Evolutionary conservation across 2,113 vertebrate species (phyloP).

Genomic region (Cacatua alba): DNA sequence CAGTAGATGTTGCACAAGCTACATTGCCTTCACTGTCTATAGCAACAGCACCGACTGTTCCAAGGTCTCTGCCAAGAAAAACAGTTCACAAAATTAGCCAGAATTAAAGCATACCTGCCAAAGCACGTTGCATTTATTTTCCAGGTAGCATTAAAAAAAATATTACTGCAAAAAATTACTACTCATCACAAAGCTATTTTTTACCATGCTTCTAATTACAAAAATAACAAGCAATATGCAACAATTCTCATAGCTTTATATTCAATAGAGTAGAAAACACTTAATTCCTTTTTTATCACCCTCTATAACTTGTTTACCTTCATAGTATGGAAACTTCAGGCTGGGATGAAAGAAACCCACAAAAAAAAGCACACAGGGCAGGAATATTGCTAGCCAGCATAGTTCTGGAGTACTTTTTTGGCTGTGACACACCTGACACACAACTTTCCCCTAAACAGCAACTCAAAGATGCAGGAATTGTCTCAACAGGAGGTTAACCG

Average conservation of each 20-base stretch:
- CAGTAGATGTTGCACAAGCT: constrained; percentile 83
- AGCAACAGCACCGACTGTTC: constrained; percentile 85
- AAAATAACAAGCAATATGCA: neutral
- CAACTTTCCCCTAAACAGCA: neutral
- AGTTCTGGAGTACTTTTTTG: neutral
- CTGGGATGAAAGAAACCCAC: neutral
- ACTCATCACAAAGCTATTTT: neutral
- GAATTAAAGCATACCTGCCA: constrained; percentile 42
- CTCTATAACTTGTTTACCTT: neutral
- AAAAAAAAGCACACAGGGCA: neutral
- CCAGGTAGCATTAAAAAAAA: constrained; percentile 28
- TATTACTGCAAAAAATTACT: neutral
- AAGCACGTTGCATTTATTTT: constrained; percentile 7
- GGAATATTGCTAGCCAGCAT: neutral
- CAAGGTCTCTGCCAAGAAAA: constrained; percentile 81
- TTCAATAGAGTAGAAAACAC: neutral
- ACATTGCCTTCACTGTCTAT: constrained; percentile 81
- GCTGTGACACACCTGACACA: neutral
- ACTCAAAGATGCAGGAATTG: neutral
- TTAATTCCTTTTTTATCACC: neutral
- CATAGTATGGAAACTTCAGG: neutral
- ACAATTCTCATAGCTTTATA: neutral
- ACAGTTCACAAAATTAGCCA: constrained; percentile 53
- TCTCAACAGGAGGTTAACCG: neutral
- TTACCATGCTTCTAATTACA: neutral